Evolutionary conservation across 2,888 invertebrate genomes (phyloP).

Genomic region (Apamea sordens): DNA sequence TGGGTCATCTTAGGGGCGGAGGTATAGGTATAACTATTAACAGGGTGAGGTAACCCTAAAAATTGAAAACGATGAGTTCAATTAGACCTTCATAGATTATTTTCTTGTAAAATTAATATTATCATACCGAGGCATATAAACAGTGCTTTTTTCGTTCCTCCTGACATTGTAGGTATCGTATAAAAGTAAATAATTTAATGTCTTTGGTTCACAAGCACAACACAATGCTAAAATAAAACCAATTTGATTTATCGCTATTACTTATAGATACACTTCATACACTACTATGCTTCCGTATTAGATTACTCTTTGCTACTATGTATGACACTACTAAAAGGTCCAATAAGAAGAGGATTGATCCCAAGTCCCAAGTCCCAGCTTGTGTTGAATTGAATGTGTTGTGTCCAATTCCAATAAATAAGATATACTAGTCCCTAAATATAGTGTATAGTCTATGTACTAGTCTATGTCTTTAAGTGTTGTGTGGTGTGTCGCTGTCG

Average conservation of each 20-base stretch:
- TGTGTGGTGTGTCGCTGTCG: no score
- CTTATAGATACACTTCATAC: background rate
- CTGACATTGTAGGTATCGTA: conserved; percentile 71
- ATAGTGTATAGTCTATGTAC: no score
- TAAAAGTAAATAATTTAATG: no score
- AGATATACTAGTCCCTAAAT: no score
- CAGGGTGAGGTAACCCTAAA: background rate
- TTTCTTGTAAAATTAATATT: background rate
- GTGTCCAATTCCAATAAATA: no score
- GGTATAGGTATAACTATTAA: background rate
- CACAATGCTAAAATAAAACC: background rate
- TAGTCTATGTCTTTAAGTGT: no score
- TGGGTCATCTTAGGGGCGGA: no score
- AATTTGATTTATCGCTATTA: background rate
- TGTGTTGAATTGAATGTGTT: no score
- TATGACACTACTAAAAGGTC: background rate
- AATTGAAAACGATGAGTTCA: background rate
- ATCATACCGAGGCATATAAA: conserved; percentile 86
- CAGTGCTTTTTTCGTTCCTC: conserved; percentile 82
- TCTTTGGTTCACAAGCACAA: background rate
- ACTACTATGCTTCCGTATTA: no score
- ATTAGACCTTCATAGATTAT: background rate
- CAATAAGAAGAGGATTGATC: background rate
- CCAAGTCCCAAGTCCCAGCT: background rate
- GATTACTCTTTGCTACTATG: no score